These are phyloP conservation scores for Fistularia commersonii DNA, from an alignment of 2,797 vertebrate genomes.

Conservation along the genomic window DNA sequence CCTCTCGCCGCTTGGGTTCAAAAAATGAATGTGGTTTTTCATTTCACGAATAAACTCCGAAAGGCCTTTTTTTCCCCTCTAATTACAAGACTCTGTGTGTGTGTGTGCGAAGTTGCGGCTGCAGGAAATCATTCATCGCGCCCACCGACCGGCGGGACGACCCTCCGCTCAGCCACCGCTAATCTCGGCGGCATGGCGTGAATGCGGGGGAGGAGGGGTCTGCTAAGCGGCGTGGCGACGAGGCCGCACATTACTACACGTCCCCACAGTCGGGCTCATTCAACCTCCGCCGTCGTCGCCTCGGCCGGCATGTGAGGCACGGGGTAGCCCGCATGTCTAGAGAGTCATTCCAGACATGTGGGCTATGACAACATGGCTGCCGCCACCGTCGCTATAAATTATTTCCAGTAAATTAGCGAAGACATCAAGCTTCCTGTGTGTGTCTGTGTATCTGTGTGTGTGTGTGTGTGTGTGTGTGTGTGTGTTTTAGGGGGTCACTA, in stretches of 20 bases:
- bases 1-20: too few relatives aligned
- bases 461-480: too few relatives aligned
- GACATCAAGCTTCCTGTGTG: neutral
- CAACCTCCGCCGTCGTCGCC: conserved; percentile 19
- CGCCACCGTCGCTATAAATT: neutral
- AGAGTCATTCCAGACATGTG: too few relatives aligned
- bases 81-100: conserved; percentile 29
- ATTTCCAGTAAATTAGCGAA: neutral
- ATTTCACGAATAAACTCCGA: too few relatives aligned
- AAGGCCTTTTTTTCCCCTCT: too few relatives aligned
- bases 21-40: too few relatives aligned
- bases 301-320: conserved; percentile 29
- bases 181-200: conserved; percentile 60
- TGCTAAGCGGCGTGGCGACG: too few relatives aligned
- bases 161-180: too few relatives aligned
- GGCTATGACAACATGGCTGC: too few relatives aligned
- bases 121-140: conserved; percentile 71
- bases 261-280: conserved; percentile 41
- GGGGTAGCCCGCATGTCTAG: too few relatives aligned
- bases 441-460: neutral
- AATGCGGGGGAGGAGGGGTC: too few relatives aligned
- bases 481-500: too few relatives aligned
- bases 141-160: conserved; percentile 37
- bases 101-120: conserved; percentile 61
- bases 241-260: conserved; percentile 37